Evolutionary conservation across 2,113 vertebrate species (phyloP).

Genomic region (Sporophila hypoxantha): DNA sequence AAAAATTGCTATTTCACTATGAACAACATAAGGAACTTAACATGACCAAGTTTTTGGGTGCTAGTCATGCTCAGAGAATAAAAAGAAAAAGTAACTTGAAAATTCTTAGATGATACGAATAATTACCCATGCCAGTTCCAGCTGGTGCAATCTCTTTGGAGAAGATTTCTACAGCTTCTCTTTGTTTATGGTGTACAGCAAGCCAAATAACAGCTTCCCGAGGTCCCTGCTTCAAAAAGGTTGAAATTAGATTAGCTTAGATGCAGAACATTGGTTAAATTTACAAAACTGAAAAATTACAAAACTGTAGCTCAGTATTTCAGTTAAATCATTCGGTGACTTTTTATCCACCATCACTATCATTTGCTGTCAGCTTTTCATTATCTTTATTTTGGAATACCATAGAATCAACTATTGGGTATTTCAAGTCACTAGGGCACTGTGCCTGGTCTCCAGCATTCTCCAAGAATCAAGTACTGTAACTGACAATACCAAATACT

Average conservation of each 20-base stretch:
- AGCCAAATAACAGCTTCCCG: conserved; percentile 83
- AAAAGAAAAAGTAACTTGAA: not conserved
- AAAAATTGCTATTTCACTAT: not conserved
- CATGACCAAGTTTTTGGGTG: fast-evolving
- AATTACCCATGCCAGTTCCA: conserved; percentile 83
- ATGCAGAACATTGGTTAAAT: not conserved
- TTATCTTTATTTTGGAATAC: not conserved
- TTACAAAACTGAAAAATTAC: not conserved
- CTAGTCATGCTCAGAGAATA: not conserved
- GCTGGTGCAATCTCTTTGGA: conserved; percentile 79
- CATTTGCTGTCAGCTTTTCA: not conserved
- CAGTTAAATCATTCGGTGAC: not conserved
- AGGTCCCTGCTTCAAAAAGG: conserved; percentile 55
- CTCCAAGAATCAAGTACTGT: not conserved
- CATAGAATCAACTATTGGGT: not conserved
- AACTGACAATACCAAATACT: not conserved
- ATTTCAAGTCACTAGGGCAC: not conserved
- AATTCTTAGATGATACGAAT: not conserved
- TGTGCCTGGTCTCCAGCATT: not conserved
- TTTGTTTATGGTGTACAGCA: conserved; percentile 79
- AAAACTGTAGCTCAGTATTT: not conserved
- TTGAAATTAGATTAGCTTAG: not conserved
- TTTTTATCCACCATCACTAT: not conserved
- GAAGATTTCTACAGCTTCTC: conserved; percentile 81
- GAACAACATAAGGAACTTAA: not conserved